Evolutionary conservation across 2,888 invertebrate genomes (phyloP).

Genomic region (Spicauda simplicius): DNA sequence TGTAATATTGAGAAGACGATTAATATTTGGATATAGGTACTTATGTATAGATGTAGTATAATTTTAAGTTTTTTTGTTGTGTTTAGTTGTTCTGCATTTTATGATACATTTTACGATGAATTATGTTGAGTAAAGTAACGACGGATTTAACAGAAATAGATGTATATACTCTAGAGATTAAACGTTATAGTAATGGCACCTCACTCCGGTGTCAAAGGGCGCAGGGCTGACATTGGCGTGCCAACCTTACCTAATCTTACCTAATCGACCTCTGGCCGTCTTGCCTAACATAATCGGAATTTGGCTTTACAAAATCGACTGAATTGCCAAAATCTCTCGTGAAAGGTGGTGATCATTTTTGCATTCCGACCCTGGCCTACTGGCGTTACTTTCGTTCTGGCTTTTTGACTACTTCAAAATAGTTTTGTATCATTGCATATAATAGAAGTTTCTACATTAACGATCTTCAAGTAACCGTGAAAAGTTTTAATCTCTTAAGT

Average conservation of each 20-base stretch:
- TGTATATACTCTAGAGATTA: neutral
- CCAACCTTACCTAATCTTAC: slow-evolving; percentile 21
- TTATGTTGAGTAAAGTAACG: too few species aligned
- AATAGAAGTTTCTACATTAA: too few species aligned
- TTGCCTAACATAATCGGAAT: slow-evolving; percentile 13
- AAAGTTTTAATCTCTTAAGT: too few species aligned
- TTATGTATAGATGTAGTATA: too few species aligned
- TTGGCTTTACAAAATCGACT: slow-evolving; percentile 18
- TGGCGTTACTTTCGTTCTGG: neutral
- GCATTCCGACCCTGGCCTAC: slow-evolving; percentile 10
- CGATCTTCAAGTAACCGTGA: too few species aligned
- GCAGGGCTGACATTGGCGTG: slow-evolving; percentile 24
- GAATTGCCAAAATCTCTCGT: slow-evolving; percentile 16
- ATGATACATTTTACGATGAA: too few species aligned
- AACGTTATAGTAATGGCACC: neutral
- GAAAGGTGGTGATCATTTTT: slow-evolving; percentile 20
- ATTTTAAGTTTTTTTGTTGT: too few species aligned
- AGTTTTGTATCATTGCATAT: too few species aligned
- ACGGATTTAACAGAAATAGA: neutral
- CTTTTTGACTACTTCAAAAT: neutral
- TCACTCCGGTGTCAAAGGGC: slow-evolving; percentile 20
- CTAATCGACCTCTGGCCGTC: slow-evolving; percentile 15
- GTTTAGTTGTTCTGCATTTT: too few species aligned
- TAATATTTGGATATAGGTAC: too few species aligned
- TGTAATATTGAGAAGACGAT: too few species aligned